phyloP scores from a whole-genome alignment of 2,888 invertebrate species.

The Microctonus hyperodae region DNA sequence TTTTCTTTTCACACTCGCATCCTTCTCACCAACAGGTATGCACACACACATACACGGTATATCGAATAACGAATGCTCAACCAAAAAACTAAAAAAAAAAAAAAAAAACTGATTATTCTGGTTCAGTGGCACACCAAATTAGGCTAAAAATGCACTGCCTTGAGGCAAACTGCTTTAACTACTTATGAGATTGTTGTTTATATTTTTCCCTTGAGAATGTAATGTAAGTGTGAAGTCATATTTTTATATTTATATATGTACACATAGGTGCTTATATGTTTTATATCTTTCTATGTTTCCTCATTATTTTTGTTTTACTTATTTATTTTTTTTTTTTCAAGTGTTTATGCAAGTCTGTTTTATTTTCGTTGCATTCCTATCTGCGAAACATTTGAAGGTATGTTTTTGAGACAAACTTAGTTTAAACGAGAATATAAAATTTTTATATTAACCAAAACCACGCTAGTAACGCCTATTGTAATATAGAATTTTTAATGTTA shows the following conservation, averaged over 20 bases:
- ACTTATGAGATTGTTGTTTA: not conserved
- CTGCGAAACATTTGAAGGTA: too few species aligned
- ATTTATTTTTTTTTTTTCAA: too few species aligned
- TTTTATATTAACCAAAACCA: too few species aligned
- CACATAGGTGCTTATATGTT: too few species aligned
- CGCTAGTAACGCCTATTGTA: not conserved
- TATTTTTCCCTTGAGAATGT: not conserved
- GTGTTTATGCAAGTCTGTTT: too few species aligned
- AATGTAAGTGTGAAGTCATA: not conserved
- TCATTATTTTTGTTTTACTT: too few species aligned
- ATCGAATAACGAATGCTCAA: not conserved
- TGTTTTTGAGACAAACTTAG: too few species aligned
- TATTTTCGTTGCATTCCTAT: too few species aligned
- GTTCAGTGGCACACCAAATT: constrained; percentile 30
- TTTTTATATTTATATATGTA: not conserved
- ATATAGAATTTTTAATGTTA: not conserved
- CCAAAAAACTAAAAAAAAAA: too few species aligned
- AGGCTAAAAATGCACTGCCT: constrained; percentile 34
- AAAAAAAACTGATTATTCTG: constrained; percentile 44
- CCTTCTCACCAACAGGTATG: not conserved
- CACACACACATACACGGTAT: not conserved
- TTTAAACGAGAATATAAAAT: too few species aligned
- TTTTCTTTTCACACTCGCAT: not conserved
- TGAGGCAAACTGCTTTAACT: not conserved
- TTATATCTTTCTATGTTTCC: too few species aligned